Evolutionary conservation across 2,113 vertebrate genomes (phyloP), one percentile per base, ranked within the genome.

Genomic region (Clarias magur): DNA sequence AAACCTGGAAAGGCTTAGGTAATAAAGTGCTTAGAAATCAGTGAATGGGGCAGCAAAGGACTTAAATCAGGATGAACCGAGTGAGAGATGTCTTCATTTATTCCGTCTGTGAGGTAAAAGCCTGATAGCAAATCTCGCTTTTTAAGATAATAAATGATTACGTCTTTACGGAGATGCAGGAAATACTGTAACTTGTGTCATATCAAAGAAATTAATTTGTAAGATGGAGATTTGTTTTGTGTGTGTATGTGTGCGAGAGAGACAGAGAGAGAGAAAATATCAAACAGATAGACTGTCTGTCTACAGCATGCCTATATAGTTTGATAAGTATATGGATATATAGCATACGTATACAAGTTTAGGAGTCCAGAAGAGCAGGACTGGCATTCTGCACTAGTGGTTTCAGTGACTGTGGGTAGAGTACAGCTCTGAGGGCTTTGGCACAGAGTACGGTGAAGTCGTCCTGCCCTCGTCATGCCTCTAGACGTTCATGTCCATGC

Each of bases 241-340:
- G 56, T 62, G 79, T 19, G 73, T 48, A 38, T 87, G 83, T 57
- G 86, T 88, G 87, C 30, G 62, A 38, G 34, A 90, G 82, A 83
- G 85, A 90, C 87, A 70, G n/a, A 34, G 68, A 89, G 82, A 90
- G 80, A 81, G 85, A 89, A 86, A 76, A 89, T 88, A 85, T 84
- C 91, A 88, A 91, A 87, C 80, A 87, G 82, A 81, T 86, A 87
- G 90, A 88, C 87, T 84, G 85, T 92, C 91, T 86, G 91, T 91
- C 83, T 78, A 86, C 84, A 89, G 91, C 95, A 95, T 96, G 94
- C 94, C 59, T 95, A 94, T 91, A 94, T 95, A 93, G 93, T 90
- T 93, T 92, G 92, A 93, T 93, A 94, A 93, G 93, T 91, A 91
- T 93, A 88, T 73, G 82, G 89, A 90, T 89, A 92, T 89, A 93